phyloP scores from a whole-genome alignment of 2,113 vertebrate species.

The Caranx ignobilis region DNA sequence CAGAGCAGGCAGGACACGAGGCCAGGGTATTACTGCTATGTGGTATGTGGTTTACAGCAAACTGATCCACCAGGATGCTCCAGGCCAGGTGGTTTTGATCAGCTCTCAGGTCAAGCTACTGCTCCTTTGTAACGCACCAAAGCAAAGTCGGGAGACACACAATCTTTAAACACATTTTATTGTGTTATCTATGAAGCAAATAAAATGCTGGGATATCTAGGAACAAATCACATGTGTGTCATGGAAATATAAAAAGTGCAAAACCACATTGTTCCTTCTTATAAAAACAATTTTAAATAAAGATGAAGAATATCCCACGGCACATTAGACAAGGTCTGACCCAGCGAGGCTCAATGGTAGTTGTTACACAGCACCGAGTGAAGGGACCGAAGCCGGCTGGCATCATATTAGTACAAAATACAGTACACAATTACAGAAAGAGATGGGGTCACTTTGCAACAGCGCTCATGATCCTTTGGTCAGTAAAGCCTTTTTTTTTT shows the following conservation, averaged over 20 bases:
- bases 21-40: neutral
- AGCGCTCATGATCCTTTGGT: slow-evolving; percentile 76
- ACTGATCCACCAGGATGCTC: slow-evolving; percentile 6
- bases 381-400: slow-evolving; percentile 64
- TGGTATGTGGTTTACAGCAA: slow-evolving; percentile 10
- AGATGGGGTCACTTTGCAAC: slow-evolving; percentile 66
- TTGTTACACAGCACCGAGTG: slow-evolving; percentile 79
- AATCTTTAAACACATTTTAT: slow-evolving; percentile 81
- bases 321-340: slow-evolving; percentile 75
- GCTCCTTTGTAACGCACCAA: neutral
- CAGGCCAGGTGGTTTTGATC: slow-evolving; percentile 30
- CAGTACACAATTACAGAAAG: slow-evolving; percentile 78
- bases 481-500: slow-evolving; percentile 64
- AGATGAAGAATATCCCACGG: slow-evolving; percentile 79
- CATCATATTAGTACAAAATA: slow-evolving; percentile 78
- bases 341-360: slow-evolving; percentile 77
- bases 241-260: slow-evolving; percentile 86
- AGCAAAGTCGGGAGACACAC: slow-evolving; percentile 5
- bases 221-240: slow-evolving; percentile 81
- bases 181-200: slow-evolving; percentile 83
- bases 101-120: slow-evolving; percentile 13
- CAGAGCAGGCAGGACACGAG: neutral
- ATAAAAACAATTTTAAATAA: slow-evolving; percentile 85
- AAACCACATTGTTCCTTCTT: slow-evolving; percentile 80
- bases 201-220: slow-evolving; percentile 79